Base-by-base conservation (phyloP, 2,113 vertebrate species). In the Pedetes capensis region DNA sequence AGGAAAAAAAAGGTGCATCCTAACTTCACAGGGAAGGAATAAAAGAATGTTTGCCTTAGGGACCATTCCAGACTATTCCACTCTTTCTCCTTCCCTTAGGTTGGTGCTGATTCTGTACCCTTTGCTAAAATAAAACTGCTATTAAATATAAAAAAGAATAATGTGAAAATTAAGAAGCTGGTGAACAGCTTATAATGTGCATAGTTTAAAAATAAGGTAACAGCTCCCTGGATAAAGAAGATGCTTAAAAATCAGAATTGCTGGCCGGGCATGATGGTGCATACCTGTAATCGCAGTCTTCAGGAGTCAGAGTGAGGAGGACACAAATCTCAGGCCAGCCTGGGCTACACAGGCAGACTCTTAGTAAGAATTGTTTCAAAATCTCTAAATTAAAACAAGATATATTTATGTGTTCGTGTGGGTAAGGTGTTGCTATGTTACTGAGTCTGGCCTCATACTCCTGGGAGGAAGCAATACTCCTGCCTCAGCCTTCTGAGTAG, bases 201-300 rank as follows among this genome's bases (percentile, higher is more conserved):
- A 92, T 2, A 81, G 11, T 91, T 85, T 85, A 57, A 61, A 80
- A 23, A 37, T 78, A 85, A 93, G 42, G 74, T 84, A 93, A 92
- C 11, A 2, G 5, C 51, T 23, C 63, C 37, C 18, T 72, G 6
- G 22, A 57, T 42, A 81, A 78, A 95, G 14, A 91, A 78, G 27
- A 89, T 84, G 66, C 25, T 91, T 80, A 87, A 79, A 90, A 63
- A 86, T 42, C 79, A 49, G 34, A 27, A 71, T 27, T 39, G 39
- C 27, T 63, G 61, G 61, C 61, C 9, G 27, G 9, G 29, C 29
- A 63, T 63, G 61, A 11, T 63, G 61, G 61, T 27, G 32, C 8
- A 63, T 29, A 63, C 8, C 61, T 63, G 32, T 32, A 61, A 63
- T 63, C 27, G 2, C 66, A 69, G 66, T 9, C 37, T 29, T 69